phyloP scores from a whole-genome alignment of 2,888 invertebrate species.

The Netelia melanura region DNA sequence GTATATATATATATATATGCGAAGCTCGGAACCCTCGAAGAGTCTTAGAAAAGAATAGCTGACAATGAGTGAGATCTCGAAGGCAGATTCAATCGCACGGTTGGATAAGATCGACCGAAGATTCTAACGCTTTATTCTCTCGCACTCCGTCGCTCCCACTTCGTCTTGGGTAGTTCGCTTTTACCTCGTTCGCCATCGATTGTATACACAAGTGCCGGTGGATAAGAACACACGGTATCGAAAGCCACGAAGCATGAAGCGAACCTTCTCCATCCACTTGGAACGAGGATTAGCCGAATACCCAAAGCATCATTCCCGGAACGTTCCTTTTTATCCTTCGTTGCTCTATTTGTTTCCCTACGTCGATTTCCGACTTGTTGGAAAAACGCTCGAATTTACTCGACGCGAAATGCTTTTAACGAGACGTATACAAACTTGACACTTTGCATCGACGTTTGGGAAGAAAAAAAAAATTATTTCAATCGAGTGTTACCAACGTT shows the following conservation, averaged over 20 bases:
- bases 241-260: slow-evolving; percentile 60
- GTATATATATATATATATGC: background rate
- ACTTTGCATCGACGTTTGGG: background rate
- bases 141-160: slow-evolving; percentile 28
- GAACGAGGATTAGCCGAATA: slow-evolving; percentile 62
- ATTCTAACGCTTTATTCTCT: slow-evolving; percentile 32
- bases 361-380: slow-evolving; percentile 25
- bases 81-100: slow-evolving; percentile 66
- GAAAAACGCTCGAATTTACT: slow-evolving; percentile 41
- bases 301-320: slow-evolving; percentile 29
- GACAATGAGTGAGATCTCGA: slow-evolving; percentile 68
- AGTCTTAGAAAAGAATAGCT: slow-evolving; percentile 61
- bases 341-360: slow-evolving; percentile 28
- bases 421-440: background rate
- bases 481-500: background rate
- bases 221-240: slow-evolving; percentile 53
- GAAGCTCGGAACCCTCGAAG: slow-evolving; percentile 10
- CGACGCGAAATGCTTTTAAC: slow-evolving; percentile 13
- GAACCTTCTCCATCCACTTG: slow-evolving; percentile 58
- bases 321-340: slow-evolving; percentile 28
- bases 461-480: background rate
- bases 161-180: slow-evolving; percentile 2
- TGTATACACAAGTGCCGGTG: slow-evolving; percentile 24
- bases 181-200: slow-evolving; percentile 43
- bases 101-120: slow-evolving; percentile 62